phyloP scores from a whole-genome alignment of 2,113 vertebrate genomes.

The Semicossyphus pulcher region DNA sequence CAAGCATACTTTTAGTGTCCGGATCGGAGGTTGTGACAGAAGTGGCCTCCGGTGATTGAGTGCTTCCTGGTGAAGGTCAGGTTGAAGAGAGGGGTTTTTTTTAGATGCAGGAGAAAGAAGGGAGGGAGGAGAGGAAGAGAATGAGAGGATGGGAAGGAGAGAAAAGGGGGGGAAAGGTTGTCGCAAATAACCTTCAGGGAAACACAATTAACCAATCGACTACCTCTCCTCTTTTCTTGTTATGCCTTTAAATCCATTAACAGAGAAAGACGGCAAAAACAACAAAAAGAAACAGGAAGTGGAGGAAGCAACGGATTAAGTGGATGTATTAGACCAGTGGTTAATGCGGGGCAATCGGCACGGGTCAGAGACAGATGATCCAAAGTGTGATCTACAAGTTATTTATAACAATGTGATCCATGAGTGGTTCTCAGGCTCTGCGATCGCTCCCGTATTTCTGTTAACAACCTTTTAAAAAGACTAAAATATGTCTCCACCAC shows the following conservation, averaged over 20 bases:
- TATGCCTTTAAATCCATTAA: background rate
- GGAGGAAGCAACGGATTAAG: background rate
- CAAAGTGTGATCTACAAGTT: no score
- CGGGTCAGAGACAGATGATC: no score
- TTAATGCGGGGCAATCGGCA: no score
- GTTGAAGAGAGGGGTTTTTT: constrained; percentile 44
- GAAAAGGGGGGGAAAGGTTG: background rate
- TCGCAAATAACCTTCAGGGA: constrained; percentile 4
- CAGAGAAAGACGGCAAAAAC: background rate
- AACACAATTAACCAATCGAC: background rate
- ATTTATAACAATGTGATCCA: no score
- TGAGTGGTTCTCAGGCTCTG: no score
- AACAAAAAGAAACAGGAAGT: background rate
- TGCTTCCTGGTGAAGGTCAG: constrained; percentile 67
- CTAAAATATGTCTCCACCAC: no score
- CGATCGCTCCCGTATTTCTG: no score
- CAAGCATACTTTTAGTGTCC: constrained; percentile 21
- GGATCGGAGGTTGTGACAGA: constrained; percentile 50
- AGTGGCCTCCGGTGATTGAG: constrained; percentile 62
- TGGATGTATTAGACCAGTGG: no score
- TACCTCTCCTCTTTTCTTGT: background rate
- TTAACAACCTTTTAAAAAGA: no score
- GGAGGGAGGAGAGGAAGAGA: background rate
- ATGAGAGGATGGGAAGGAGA: background rate
- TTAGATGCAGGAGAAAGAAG: constrained; percentile 24